A percentile compares a stretch with the other conserved stretches of the same genome.
These are phyloP conservation scores for Taphrorychus bicolor DNA, from an alignment of 2,888 invertebrate species.

Conservation along the genomic window DNA sequence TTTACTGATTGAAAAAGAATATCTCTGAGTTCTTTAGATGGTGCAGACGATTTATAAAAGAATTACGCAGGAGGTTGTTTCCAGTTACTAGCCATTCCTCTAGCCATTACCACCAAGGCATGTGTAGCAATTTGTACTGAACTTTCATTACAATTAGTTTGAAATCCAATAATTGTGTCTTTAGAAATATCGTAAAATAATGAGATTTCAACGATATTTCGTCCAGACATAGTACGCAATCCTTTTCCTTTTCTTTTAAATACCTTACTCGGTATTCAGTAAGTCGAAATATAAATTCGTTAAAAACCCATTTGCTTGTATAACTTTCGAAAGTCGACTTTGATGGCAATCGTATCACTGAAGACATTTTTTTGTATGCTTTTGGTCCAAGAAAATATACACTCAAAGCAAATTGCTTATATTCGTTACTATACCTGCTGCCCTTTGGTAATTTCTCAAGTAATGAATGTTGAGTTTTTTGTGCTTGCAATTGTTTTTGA, in stretches of 20 bases:
- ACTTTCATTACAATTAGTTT: not conserved
- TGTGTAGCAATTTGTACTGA: not conserved
- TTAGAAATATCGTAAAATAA: conserved; percentile 38
- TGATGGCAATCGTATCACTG: too few species aligned
- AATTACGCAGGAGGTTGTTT: conserved; percentile 34
- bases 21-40: conserved; percentile 32
- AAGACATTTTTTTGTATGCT: too few species aligned
- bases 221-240: conserved; percentile 40
- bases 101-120: conserved; percentile 12
- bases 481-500: too few species aligned
- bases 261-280: conserved; percentile 14
- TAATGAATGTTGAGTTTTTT: too few species aligned
- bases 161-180: conserved; percentile 12
- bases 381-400: conserved; percentile 41
- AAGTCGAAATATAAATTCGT: conserved; percentile 34
- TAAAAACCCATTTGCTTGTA: conserved; percentile 40
- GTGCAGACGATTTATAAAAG: conserved; percentile 27
- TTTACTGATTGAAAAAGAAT: conserved; percentile 33
- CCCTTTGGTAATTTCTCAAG: too few species aligned
- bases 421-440: too few species aligned
- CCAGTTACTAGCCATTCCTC: too few species aligned
- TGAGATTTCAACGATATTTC: conserved; percentile 41
- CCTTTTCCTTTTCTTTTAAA: conserved; percentile 32
- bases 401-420: conserved; percentile 31
- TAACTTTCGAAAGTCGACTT: conserved; percentile 36